Evolutionary conservation across 2,888 invertebrate genomes (phyloP), one percentile per base, ranked within the genome.

Genomic region (Agapostemon virescens): DNA sequence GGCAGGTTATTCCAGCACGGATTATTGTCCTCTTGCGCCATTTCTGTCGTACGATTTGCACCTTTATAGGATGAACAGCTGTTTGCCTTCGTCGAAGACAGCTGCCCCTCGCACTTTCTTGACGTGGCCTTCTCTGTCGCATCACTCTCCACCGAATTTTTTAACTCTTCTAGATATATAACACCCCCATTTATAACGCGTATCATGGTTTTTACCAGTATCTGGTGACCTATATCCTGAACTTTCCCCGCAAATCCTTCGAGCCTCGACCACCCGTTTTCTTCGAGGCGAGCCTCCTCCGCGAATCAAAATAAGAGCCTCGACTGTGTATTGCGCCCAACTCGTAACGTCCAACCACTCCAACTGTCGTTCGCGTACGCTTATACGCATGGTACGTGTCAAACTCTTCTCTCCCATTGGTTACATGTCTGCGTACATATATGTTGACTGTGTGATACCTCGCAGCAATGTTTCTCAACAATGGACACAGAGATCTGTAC

Each of bases 1-100:
- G 93, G 93, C 78, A 93, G 87, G 85, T 90, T 92, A 83, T 92
- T 92, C 93, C 93, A 93, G 86, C 87, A 89, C 68, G 90, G 89
- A 77, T 87, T 84, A 70, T 81, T 83, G 75, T 89, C 89, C 83
- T 89, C 88, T 84, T 91, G 91, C 84, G 88, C 90, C 90, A 90
- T 91, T 89, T 90, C 88, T 83, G 83, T 77, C 75, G 79, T 83
- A 76, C 84, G 83, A 83, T 86, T 86, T 49, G 74, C 83, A 79
- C 76, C 77, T 85, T 85, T 88, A 77, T 81, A 86, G 77, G 86
- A 86, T 84, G 88, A 90, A 90, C 90, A 90, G 90, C 90, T 90
- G 90, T 90, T 90, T 85, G 85, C 74, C 84, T 88, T 88, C 79
- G 70, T 72, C 80, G 79, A 84, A 81, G 89, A 86, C 84, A 87